Conservation (phyloP, 2,888 invertebrate genomes). For the Cheilosia impressa region DNA sequence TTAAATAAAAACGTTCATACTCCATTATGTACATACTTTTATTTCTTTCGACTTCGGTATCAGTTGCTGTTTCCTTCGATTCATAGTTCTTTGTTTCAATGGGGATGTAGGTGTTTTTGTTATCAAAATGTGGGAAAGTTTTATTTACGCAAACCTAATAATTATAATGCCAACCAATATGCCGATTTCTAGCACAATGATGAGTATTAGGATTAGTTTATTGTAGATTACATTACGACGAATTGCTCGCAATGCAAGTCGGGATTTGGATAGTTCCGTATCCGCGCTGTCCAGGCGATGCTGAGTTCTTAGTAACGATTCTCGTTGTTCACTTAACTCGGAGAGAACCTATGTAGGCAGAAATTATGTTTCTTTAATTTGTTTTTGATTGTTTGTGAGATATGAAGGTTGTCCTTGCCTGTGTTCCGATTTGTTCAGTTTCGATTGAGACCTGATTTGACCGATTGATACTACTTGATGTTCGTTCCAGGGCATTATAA, state of each 20-base stretch:
- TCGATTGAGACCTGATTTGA: slow-evolving; percentile 91
- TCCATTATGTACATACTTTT: neutral
- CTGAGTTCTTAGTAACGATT: slow-evolving; percentile 88
- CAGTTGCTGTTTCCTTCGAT: neutral
- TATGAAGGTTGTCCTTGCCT: slow-evolving; percentile 79
- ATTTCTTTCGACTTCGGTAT: neutral
- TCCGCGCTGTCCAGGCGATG: slow-evolving; percentile 89
- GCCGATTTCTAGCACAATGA: slow-evolving; percentile 88
- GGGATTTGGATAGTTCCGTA: slow-evolving; percentile 87
- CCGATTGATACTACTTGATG: slow-evolving; percentile 87
- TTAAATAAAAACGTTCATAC: slow-evolving; percentile 48
- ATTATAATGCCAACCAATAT: slow-evolving; percentile 87
- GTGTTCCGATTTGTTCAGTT: slow-evolving; percentile 91
- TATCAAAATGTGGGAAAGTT: neutral
- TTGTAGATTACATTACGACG: slow-evolving; percentile 89
- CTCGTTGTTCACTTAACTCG: slow-evolving; percentile 90
- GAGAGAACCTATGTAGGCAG: slow-evolving; percentile 85
- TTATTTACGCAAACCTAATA: slow-evolving; percentile 85
- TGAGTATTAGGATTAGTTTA: slow-evolving; percentile 89
- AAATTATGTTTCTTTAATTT: neutral
- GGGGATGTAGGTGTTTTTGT: neutral
- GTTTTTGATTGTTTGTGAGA: neutral
- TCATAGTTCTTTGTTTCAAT: neutral
- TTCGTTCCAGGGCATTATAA: slow-evolving; percentile 82
- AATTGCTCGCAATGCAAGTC: slow-evolving; percentile 87